Conservation (phyloP, 2,888 invertebrate genomes). For the Xanthia icteritia region DNA sequence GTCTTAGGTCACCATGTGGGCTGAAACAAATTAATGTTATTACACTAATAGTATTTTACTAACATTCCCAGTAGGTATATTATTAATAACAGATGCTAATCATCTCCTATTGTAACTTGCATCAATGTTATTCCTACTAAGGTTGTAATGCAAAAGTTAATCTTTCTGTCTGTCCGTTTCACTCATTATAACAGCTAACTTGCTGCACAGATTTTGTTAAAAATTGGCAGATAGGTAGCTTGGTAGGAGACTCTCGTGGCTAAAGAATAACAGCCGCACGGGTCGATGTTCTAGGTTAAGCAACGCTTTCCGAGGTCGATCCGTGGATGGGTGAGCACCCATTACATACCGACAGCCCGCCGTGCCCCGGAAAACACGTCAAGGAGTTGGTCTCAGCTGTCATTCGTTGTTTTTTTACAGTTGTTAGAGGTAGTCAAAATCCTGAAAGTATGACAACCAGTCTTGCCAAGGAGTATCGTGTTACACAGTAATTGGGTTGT, state of each 20-base stretch:
- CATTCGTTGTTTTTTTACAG: neutral
- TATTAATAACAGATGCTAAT: conserved; percentile 56
- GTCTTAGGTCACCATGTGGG: conserved; percentile 39
- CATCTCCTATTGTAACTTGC: conserved; percentile 42
- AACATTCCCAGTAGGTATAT: conserved; percentile 17
- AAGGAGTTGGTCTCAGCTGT: neutral
- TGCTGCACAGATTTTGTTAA: too few species aligned
- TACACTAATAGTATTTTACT: conserved; percentile 43
- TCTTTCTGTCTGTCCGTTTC: neutral
- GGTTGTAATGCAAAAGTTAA: neutral
- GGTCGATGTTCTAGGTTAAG: neutral
- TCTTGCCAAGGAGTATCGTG: neutral
- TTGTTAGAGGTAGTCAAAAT: too few species aligned
- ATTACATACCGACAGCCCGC: neutral
- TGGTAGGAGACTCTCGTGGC: too few species aligned
- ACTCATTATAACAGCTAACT: neutral
- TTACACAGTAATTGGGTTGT: neutral
- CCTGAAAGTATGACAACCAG: neutral
- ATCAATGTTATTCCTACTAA: conserved; percentile 23
- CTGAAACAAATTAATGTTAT: conserved; percentile 48
- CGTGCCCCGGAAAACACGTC: neutral
- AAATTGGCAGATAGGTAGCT: neutral
- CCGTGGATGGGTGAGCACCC: neutral
- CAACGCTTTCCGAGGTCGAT: neutral
- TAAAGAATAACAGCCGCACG: neutral